Evolutionary conservation across 2,888 invertebrate species (phyloP).

Genomic region (Agrilus biguttatus): DNA sequence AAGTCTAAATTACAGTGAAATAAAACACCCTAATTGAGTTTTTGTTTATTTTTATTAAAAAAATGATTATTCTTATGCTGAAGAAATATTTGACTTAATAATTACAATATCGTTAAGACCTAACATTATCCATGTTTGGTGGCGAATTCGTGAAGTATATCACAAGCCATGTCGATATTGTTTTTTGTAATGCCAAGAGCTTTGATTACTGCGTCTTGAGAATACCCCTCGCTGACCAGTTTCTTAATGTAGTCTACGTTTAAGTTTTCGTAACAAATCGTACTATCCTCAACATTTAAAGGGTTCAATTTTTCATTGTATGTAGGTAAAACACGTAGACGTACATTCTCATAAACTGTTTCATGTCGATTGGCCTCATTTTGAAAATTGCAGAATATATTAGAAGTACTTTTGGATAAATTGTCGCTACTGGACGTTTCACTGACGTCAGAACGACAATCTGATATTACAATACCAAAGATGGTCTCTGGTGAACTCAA

Average conservation of each 20-base stretch:
- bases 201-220: conserved; percentile 79
- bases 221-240: conserved; percentile 79
- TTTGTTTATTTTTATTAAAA: neutral
- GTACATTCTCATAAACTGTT: conserved; percentile 19
- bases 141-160: conserved; percentile 83
- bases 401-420: no score
- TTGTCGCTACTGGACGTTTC: conserved; percentile 17
- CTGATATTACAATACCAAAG: conserved; percentile 54
- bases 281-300: conserved; percentile 23
- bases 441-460: conserved; percentile 32
- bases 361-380: conserved; percentile 1
- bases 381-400: no score
- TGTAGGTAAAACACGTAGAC: conserved; percentile 22
- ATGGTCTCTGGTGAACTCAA: conserved; percentile 60
- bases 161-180: conserved; percentile 91
- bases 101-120: neutral
- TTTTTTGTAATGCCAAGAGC: conserved; percentile 86
- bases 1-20: no score
- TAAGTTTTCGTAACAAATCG: conserved; percentile 66
- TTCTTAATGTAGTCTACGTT: conserved; percentile 84
- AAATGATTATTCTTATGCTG: no score
- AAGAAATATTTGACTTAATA: neutral
- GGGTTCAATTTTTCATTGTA: conserved; percentile 22
- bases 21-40: no score
- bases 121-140: conserved; percentile 33